A percentile compares a stretch with the other conserved stretches of the same genome.
These are phyloP conservation scores for Aphaenogaster rudis DNA, from an alignment of 1,140 invertebrate species.

Conservation along the genomic window DNA sequence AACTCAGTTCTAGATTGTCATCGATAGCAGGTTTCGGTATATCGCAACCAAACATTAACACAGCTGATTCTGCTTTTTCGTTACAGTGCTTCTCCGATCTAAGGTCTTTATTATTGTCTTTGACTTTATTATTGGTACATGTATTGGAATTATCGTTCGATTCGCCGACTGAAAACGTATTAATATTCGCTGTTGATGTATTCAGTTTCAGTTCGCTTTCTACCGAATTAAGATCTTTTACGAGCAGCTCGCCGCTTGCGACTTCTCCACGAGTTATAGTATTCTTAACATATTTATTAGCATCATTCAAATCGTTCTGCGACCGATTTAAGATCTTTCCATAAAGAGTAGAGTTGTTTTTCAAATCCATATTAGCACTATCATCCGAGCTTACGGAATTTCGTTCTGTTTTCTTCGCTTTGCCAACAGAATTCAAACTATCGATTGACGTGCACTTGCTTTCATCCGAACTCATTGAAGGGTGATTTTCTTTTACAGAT, in stretches of 20 bases:
- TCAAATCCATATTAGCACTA: constrained; percentile 75
- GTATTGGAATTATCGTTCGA: constrained; percentile 56
- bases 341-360: constrained; percentile 79
- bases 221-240: neutral
- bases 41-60: constrained; percentile 88
- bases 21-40: constrained; percentile 87
- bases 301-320: constrained; percentile 64
- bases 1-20: constrained; percentile 88
- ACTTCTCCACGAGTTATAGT: neutral
- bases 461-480: constrained; percentile 79
- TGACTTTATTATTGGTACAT: constrained; percentile 24
- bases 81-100: constrained; percentile 69
- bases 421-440: constrained; percentile 75
- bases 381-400: constrained; percentile 78
- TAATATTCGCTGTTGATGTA: constrained; percentile 21
- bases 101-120: constrained; percentile 65
- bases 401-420: constrained; percentile 71
- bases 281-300: constrained; percentile 40
- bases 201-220: constrained; percentile 55
- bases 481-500: constrained; percentile 77
- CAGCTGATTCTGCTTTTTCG: constrained; percentile 82
- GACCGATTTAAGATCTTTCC: constrained; percentile 73
- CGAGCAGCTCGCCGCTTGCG: neutral
- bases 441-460: constrained; percentile 79
- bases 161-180: constrained; percentile 31